Evolutionary conservation across 2,888 invertebrate species (phyloP), one percentile per base, ranked within the genome.

Genomic region (Euclidia mi): DNA sequence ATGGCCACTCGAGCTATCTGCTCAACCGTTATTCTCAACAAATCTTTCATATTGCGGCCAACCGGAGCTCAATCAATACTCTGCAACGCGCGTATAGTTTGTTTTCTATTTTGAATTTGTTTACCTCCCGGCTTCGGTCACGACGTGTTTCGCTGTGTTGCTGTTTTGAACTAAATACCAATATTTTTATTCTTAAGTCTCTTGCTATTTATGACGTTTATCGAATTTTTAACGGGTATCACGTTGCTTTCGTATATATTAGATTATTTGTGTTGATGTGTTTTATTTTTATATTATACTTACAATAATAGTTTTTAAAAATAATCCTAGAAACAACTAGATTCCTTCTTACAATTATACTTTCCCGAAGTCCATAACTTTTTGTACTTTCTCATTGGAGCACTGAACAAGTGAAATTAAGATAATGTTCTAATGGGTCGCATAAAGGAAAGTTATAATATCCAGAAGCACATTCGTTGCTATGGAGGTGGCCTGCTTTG

Each of bases 1-100:
- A 92, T 92, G 91, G 92, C 91, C 90, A 92, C 91, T 91, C 87
- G 89, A 90, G 90, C 88, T 88, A 88, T 91, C 90, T 89, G 82
- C 85, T 87, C 87, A 83, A 82, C 87, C 89, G 90, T 89, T 91
- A 90, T 90, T 89, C 89, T 84, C 88, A 86, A 91, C 91, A 90
- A 92, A 92, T 92, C 90, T 91, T 83, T 87, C 87, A 86, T 88
- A 89, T 85, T 89, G 88, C 89, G 90, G 89, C 85, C 82, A 80
- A 81, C 85, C 80, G 82, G 77, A 78, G 82, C 81, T 82, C 86
- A 87, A 88, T 89, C 88, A 88, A 89, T 89, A 88, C 79, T 75
- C 77, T 76, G 78, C 81, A 81, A 72, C 56, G 79, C 72, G 67
- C 73, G 65, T 66, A 78, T 78, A 79, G 78, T 78, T 79, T 79